Conservation (phyloP, 2,113 vertebrate genomes). For the Poeciliopsis occidentalis region DNA sequence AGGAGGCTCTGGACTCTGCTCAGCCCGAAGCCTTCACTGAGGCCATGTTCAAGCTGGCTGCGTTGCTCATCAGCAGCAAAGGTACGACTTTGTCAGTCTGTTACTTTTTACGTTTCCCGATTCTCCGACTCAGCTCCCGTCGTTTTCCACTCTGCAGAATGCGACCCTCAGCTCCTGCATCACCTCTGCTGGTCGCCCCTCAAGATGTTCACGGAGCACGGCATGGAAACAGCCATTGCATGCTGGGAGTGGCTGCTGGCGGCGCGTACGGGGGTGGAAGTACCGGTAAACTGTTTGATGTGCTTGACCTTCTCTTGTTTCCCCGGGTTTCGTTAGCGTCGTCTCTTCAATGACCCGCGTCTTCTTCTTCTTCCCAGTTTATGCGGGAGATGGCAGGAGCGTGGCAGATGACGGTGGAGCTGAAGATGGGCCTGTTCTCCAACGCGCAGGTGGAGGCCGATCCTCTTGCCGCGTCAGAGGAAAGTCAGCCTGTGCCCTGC, state of each 20-base stretch:
- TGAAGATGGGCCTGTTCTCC: slow-evolving; percentile 94
- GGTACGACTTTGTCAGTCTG: slow-evolving; percentile 71
- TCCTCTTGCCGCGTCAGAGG: slow-evolving; percentile 94
- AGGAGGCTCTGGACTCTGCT: slow-evolving; percentile 82
- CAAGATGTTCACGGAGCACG: slow-evolving; percentile 95
- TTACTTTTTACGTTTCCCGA: background rate
- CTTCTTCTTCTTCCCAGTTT: slow-evolving; percentile 79
- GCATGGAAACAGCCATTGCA: slow-evolving; percentile 95
- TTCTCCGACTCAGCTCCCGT: background rate
- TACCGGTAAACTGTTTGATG: slow-evolving; percentile 82
- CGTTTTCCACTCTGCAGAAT: slow-evolving; percentile 76
- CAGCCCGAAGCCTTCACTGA: slow-evolving; percentile 90
- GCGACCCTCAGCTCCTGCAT: slow-evolving; percentile 94
- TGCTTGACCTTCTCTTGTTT: background rate
- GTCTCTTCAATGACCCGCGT: background rate
- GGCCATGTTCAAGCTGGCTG: slow-evolving; percentile 97
- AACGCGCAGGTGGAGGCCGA: slow-evolving; percentile 92
- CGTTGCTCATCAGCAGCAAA: slow-evolving; percentile 93
- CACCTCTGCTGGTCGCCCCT: slow-evolving; percentile 97
- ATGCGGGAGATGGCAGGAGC: slow-evolving; percentile 98
- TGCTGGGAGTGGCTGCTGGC: slow-evolving; percentile 99
- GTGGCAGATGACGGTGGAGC: slow-evolving; percentile 98
- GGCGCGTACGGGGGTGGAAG: slow-evolving; percentile 91
- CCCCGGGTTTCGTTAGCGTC: background rate
- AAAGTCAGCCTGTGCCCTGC: slow-evolving; percentile 92